Evolutionary conservation across 2,888 invertebrate genomes (phyloP).

Genomic region (Chrysotoxum bicinctum): DNA sequence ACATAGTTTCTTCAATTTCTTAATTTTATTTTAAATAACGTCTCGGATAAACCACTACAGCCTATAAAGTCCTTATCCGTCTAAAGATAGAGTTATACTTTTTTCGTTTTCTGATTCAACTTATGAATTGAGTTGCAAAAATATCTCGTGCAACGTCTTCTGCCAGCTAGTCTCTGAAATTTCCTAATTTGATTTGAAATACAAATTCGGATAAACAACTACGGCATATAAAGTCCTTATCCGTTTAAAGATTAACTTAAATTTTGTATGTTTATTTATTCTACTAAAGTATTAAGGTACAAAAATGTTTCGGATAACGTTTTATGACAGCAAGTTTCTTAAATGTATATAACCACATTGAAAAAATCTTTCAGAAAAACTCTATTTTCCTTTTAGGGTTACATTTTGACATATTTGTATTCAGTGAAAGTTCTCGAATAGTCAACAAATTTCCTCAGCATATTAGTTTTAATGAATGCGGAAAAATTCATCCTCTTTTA

Average conservation of each 20-base stretch:
- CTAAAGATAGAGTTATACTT: too few relatives aligned
- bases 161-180: not conserved
- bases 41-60: too few relatives aligned
- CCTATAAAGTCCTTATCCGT: too few relatives aligned
- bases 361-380: not conserved
- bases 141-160: not conserved
- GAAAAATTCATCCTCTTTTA: not conserved
- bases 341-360: not conserved
- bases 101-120: too few relatives aligned
- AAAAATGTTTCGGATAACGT: not conserved
- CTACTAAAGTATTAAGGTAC: not conserved
- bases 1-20: too few relatives aligned
- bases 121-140: not conserved
- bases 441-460: not conserved
- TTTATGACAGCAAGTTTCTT: not conserved
- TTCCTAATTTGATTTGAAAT: too few relatives aligned
- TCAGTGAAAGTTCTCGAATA: not conserved
- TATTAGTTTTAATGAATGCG: not conserved
- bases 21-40: too few relatives aligned
- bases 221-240: too few relatives aligned
- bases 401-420: not conserved
- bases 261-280: too few relatives aligned
- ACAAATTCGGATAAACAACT: too few relatives aligned
- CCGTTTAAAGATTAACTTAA: too few relatives aligned
- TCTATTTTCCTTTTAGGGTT: not conserved